Evolutionary conservation across 2,888 invertebrate genomes (phyloP).

Genomic region (Antitype chi): DNA sequence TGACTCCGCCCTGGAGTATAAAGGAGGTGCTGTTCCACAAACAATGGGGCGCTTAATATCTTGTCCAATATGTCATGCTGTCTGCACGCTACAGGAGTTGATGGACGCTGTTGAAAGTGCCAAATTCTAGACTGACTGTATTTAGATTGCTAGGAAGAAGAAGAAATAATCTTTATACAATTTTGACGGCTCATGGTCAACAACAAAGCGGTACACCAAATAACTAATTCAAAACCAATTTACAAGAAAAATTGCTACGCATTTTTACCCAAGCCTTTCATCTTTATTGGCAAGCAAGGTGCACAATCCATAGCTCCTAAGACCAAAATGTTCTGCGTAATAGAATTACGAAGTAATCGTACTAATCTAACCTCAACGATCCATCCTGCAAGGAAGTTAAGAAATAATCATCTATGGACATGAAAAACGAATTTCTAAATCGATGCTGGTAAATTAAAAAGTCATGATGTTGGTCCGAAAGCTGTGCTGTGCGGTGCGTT

Average conservation of each 20-base stretch:
- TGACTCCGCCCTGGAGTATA: no score
- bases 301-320: constrained; percentile 50
- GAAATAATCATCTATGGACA: constrained; percentile 72
- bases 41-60: no score
- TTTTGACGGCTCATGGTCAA: not conserved
- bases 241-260: not conserved
- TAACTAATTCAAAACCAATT: not conserved
- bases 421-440: constrained; percentile 64
- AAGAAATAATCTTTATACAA: not conserved
- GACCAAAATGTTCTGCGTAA: constrained; percentile 67
- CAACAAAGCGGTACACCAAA: not conserved
- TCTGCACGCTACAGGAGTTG: no score
- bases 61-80: no score
- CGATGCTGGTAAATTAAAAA: constrained; percentile 65
- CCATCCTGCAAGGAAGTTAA: constrained; percentile 71
- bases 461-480: constrained; percentile 59
- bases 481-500: constrained; percentile 62
- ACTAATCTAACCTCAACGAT: constrained; percentile 78
- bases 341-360: constrained; percentile 79
- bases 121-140: no score
- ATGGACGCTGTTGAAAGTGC: no score
- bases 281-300: constrained; percentile 46
- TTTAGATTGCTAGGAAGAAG: no score
- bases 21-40: no score
- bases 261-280: constrained; percentile 9